These are phyloP conservation scores for Gopherus flavomarginatus DNA, from an alignment of 2,113 vertebrate species.

Conservation along the genomic window DNA sequence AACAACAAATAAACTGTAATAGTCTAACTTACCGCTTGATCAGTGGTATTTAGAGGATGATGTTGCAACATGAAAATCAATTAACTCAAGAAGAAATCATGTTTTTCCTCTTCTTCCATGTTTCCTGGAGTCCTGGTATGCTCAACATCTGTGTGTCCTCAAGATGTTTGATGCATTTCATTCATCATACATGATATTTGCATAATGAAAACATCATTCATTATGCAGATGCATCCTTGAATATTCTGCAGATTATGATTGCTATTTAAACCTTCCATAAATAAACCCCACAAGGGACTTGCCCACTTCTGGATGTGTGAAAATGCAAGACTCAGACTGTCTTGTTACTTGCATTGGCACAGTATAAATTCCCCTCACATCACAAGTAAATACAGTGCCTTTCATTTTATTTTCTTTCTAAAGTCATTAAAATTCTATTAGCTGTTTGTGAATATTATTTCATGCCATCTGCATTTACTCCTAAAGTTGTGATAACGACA, in stretches of 20 bases:
- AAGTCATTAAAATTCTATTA: conserved; percentile 86
- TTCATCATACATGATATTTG: conserved; percentile 83
- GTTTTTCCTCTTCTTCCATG: conserved; percentile 68
- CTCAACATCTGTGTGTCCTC: conserved; percentile 84
- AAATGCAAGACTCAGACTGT: conserved; percentile 56
- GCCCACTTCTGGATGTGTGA: conserved; percentile 59
- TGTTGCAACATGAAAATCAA: conserved; percentile 76
- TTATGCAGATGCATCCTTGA: conserved; percentile 78
- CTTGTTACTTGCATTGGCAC: conserved; percentile 51
- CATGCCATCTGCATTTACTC: conserved; percentile 81
- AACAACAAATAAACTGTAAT: conserved; percentile 45
- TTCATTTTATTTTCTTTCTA: conserved; percentile 76
- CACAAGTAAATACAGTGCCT: conserved; percentile 64
- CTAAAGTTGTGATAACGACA: conserved; percentile 77
- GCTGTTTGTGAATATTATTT: conserved; percentile 83
- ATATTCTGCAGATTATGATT: conserved; percentile 74
- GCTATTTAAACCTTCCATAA: conserved; percentile 75
- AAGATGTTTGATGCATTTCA: conserved; percentile 80
- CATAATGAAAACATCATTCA: conserved; percentile 82
- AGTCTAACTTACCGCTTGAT: conserved; percentile 64
- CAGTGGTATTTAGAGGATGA: conserved; percentile 74
- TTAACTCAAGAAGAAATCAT: conserved; percentile 70
- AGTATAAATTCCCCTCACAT: conserved; percentile 58
- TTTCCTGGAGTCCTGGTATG: conserved; percentile 66
- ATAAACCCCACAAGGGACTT: conserved; percentile 70